Conservation (phyloP, 2,797 vertebrate species). For the Aselliscus stoliczkanus region DNA sequence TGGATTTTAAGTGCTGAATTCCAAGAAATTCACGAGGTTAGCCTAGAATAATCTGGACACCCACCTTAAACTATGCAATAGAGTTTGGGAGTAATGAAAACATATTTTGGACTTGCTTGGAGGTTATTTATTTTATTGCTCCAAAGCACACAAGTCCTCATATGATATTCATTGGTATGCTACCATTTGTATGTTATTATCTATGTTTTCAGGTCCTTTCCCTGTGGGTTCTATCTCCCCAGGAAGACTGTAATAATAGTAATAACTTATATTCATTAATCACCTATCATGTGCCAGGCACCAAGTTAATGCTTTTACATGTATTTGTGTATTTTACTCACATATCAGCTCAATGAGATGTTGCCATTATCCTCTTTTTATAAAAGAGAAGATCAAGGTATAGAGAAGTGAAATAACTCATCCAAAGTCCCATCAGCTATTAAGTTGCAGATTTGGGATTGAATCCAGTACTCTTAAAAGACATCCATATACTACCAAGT, state of each 20-base stretch:
- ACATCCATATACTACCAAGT: background rate
- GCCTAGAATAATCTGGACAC: background rate
- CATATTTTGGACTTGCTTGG: background rate
- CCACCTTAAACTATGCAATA: background rate
- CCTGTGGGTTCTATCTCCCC: background rate
- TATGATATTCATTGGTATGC: background rate
- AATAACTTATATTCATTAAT: background rate
- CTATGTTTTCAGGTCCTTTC: background rate
- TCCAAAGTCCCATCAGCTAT: background rate
- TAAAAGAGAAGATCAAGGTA: background rate
- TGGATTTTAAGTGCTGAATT: constrained; percentile 24
- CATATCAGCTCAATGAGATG: background rate
- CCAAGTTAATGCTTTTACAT: constrained; percentile 17
- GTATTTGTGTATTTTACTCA: background rate
- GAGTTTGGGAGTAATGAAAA: constrained; percentile 7
- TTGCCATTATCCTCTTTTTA: background rate
- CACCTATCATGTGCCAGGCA: background rate
- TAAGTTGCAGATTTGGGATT: background rate
- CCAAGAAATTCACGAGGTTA: constrained; percentile 27
- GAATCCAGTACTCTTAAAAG: background rate
- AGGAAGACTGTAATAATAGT: background rate
- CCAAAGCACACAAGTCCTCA: background rate
- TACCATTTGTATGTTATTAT: background rate
- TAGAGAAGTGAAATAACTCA: background rate
- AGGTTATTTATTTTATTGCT: constrained; percentile 26